phyloP scores from a whole-genome alignment of 2,888 invertebrate genomes.

The Oligia latruncula region DNA sequence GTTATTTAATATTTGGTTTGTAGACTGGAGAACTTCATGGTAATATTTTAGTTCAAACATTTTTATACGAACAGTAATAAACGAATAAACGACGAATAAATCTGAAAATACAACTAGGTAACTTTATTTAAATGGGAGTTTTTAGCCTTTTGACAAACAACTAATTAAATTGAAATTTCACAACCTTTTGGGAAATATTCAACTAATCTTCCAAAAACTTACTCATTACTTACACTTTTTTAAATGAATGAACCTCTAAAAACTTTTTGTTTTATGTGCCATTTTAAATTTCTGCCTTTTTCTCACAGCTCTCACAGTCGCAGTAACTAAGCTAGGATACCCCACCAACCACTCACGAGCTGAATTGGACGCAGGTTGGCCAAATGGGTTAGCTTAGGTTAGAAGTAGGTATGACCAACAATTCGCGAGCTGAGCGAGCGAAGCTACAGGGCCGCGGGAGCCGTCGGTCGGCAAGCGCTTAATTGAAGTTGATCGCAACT shows the following conservation, averaged over 20 bases:
- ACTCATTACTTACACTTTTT: not conserved
- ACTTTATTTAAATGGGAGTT: not conserved
- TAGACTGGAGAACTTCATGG: constrained; percentile 1
- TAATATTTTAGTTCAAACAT: constrained; percentile 6
- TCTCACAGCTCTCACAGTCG: not conserved
- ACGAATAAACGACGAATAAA: not conserved
- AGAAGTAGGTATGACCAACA: not conserved
- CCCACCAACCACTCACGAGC: too few species aligned
- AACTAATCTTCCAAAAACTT: not conserved
- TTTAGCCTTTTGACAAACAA: not conserved
- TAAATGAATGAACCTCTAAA: not conserved
- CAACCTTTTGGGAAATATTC: not conserved
- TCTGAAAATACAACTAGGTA: not conserved
- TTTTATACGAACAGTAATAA: constrained; percentile 13
- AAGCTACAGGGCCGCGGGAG: too few species aligned
- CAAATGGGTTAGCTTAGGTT: not conserved
- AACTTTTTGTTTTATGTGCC: not conserved
- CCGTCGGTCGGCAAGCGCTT: too few species aligned
- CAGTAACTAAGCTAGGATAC: not conserved
- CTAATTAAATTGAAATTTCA: too few species aligned
- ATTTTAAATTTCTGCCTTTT: not conserved
- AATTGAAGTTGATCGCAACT: not conserved
- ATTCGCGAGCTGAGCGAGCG: too few species aligned
- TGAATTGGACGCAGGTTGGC: too few species aligned
- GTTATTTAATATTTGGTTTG: constrained; percentile 19